Evolutionary conservation across 2,113 vertebrate species (phyloP).

Genomic region (Plotosus lineatus): DNA sequence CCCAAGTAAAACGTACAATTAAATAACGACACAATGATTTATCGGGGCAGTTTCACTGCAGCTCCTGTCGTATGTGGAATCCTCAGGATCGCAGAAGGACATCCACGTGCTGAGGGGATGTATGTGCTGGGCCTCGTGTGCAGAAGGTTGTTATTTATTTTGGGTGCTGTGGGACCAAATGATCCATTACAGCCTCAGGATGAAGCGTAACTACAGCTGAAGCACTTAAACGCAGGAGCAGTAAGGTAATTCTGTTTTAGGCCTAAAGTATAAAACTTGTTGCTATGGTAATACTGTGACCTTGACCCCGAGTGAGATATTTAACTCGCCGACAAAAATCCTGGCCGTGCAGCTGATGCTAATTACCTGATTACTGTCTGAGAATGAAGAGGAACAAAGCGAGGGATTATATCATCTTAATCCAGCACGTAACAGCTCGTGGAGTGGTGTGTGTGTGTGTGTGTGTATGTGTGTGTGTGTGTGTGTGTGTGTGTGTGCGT

Average conservation of each 20-base stretch:
- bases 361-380: not conserved
- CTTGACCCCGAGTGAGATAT: not conserved
- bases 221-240: not conserved
- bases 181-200: not conserved
- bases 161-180: not conserved
- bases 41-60: too few species aligned
- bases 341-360: not conserved
- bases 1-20: too few species aligned
- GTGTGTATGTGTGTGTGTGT: conserved; percentile 11
- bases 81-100: not conserved
- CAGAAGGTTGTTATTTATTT: not conserved
- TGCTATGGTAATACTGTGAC: not conserved
- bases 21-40: too few species aligned
- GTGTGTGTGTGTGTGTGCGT: conserved; percentile 16
- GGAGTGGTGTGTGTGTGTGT: conserved; percentile 5
- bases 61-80: too few species aligned
- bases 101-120: not conserved
- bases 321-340: not conserved
- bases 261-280: not conserved
- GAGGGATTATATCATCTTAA: conserved; percentile 13
- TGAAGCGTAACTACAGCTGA: not conserved
- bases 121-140: not conserved
- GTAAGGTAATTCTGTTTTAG: not conserved
- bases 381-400: not conserved
- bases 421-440: not conserved